Percentiles rank a stretch among this genome's conserved stretches.
These are phyloP conservation scores for Dryobotodes eremita DNA, from an alignment of 2,888 invertebrate species.

Conservation along the genomic window DNA sequence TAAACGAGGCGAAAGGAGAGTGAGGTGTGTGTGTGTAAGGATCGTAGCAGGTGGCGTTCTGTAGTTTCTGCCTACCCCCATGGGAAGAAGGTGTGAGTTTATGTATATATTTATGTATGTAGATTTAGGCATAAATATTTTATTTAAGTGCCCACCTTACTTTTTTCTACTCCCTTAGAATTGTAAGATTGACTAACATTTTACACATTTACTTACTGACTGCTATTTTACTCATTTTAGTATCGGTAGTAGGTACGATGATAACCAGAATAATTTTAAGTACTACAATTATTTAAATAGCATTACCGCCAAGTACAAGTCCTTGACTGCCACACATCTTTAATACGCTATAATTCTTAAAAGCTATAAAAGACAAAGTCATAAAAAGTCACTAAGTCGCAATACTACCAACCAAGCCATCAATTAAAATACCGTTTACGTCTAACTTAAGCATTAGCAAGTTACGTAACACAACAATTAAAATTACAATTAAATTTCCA, in stretches of 20 bases:
- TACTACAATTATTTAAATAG: background rate
- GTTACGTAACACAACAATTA: conserved; percentile 60
- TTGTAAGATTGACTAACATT: background rate
- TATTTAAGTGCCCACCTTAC: background rate
- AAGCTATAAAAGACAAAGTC: background rate
- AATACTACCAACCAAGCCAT: conserved; percentile 21
- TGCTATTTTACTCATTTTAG: background rate
- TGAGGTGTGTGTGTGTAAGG: too few species aligned
- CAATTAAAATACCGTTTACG: conserved; percentile 52
- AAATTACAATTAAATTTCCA: conserved; percentile 61
- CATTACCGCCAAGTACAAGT: background rate
- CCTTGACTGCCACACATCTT: background rate
- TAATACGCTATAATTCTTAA: background rate
- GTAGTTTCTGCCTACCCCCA: too few species aligned
- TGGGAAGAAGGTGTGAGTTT: too few species aligned
- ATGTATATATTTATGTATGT: too few species aligned
- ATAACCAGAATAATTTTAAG: background rate
- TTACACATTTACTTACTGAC: background rate
- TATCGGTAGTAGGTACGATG: background rate
- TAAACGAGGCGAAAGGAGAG: too few species aligned
- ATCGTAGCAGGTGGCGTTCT: too few species aligned
- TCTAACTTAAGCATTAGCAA: conserved; percentile 44
- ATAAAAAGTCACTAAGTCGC: background rate
- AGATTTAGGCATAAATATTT: background rate
- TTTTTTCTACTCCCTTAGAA: background rate